Conservation (phyloP, 2,113 vertebrate genomes). For the Hucho hucho region DNA sequence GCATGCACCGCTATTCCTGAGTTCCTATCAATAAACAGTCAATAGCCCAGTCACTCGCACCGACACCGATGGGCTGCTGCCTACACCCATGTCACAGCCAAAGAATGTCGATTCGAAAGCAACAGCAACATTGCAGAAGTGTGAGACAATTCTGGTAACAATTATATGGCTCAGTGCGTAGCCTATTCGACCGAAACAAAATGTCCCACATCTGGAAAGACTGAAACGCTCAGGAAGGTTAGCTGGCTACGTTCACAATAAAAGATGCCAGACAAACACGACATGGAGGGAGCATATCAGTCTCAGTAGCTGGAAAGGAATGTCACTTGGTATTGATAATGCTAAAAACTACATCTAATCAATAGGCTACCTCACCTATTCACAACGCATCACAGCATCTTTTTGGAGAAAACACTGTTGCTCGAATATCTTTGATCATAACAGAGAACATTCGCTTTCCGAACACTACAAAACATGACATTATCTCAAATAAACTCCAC, state of each 20-base stretch:
- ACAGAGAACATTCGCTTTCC: not conserved
- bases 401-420: not conserved
- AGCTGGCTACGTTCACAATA: too few species aligned
- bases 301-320: not conserved
- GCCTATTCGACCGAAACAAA: not conserved
- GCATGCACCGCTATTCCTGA: not conserved
- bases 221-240: not conserved
- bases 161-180: not conserved
- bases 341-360: too few species aligned
- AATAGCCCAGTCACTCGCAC: too few species aligned
- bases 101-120: not conserved
- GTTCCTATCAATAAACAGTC: not conserved
- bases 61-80: not conserved
- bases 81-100: not conserved
- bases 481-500: not conserved
- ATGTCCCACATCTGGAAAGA: constrained; percentile 5
- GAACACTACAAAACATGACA: not conserved
- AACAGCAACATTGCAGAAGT: not conserved
- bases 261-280: not conserved
- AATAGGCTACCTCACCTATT: too few species aligned
- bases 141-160: constrained; percentile 3
- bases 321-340: too few species aligned
- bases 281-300: not conserved
- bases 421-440: not conserved
- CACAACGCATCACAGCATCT: not conserved